Percentiles rank a stretch among this genome's conserved stretches.
phyloP scores from a whole-genome alignment of 2,113 vertebrate species.

The Sinocyclocheilus maitianheensis region DNA sequence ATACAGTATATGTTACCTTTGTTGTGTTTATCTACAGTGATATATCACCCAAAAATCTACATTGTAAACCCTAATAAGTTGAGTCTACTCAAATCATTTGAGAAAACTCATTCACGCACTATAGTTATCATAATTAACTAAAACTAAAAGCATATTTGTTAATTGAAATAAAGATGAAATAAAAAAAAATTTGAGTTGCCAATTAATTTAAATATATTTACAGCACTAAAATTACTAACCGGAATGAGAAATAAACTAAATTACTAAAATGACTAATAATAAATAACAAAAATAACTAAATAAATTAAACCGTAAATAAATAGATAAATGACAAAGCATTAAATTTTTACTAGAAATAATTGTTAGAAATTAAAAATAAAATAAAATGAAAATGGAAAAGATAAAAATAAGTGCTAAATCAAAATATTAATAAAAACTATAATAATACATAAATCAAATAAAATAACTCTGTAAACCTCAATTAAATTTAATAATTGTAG shows the following conservation, averaged over 20 bases:
- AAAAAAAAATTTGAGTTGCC: not conserved
- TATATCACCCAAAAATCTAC: not conserved
- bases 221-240: not conserved
- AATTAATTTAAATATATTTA: not conserved
- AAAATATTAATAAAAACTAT: too few relatives aligned
- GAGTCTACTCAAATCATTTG: not conserved
- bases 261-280: not conserved
- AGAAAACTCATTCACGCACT: not conserved
- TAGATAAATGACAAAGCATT: not conserved
- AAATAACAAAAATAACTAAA: not conserved
- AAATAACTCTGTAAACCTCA: too few relatives aligned
- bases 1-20: not conserved
- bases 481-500: too few relatives aligned
- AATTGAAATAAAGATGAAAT: not conserved
- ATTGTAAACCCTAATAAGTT: not conserved
- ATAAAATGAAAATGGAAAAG: not conserved
- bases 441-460: too few relatives aligned
- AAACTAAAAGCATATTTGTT: not conserved
- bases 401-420: too few relatives aligned
- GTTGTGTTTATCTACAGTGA: not conserved
- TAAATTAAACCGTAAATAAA: not conserved
- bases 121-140: not conserved
- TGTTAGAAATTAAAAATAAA: not conserved
- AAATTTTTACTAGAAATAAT: not conserved
- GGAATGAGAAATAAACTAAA: not conserved